Evolutionary conservation across 2,113 vertebrate species (phyloP).

Genomic region (Oplegnathus fasciatus): DNA sequence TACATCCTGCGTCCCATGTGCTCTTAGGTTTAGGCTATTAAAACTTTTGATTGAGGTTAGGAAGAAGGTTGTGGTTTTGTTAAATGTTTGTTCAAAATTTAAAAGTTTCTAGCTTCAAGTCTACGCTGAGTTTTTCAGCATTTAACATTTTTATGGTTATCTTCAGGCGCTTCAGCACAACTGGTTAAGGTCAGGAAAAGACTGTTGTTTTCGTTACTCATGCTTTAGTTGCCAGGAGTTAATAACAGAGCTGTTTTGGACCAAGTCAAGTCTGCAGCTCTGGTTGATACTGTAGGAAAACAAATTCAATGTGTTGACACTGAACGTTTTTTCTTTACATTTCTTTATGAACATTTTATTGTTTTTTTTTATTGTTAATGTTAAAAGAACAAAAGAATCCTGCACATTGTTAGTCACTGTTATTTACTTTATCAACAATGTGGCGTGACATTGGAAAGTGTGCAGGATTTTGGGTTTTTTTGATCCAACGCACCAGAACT

Average conservation of each 20-base stretch:
- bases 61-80: slow-evolving; percentile 16
- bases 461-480: not conserved
- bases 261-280: not conserved
- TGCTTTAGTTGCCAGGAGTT: not conserved
- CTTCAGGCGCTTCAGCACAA: no score
- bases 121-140: not conserved
- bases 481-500: not conserved
- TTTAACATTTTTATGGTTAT: no score
- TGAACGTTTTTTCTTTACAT: not conserved
- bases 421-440: not conserved
- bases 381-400: not conserved
- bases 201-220: not conserved
- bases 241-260: no score
- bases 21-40: not conserved
- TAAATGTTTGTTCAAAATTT: not conserved
- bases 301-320: not conserved
- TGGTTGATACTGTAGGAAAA: not conserved
- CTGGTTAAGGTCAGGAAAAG: no score
- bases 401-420: not conserved
- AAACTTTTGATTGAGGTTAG: slow-evolving; percentile 14
- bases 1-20: not conserved
- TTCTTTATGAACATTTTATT: not conserved
- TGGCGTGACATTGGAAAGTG: not conserved
- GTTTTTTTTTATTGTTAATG: not conserved
- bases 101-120: not conserved